Conservation (phyloP, 2,113 vertebrate genomes). For the Gadus chalcogrammus region DNA sequence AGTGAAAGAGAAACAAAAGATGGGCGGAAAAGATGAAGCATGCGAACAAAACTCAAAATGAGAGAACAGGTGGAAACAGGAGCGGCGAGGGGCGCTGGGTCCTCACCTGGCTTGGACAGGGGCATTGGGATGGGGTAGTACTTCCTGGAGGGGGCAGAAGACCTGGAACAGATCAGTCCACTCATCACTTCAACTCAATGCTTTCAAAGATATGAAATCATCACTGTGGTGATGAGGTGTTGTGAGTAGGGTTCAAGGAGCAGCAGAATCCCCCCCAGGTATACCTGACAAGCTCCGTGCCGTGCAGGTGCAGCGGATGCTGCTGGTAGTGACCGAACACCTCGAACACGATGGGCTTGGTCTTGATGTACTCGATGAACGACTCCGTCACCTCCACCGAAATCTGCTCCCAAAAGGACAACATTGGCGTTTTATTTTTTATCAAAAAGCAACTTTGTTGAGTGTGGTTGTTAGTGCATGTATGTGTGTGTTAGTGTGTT, state of each 20-base stretch:
- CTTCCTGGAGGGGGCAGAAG: conserved; percentile 84
- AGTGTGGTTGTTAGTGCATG: background rate
- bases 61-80: conserved; percentile 17
- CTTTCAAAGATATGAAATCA: too few species aligned
- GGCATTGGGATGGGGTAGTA: conserved; percentile 98
- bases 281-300: conserved; percentile 89
- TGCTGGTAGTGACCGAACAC: conserved; percentile 98
- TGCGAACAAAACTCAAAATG: conserved; percentile 49
- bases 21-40: conserved; percentile 59
- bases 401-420: conserved; percentile 69
- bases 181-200: too few species aligned
- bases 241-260: too few species aligned
- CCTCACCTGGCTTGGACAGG: conserved; percentile 93
- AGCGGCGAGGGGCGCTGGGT: background rate
- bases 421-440: too few species aligned
- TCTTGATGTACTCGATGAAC: conserved; percentile 95
- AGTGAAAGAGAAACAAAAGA: conserved; percentile 45
- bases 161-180: conserved; percentile 64
- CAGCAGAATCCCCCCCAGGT: background rate
- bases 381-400: conserved; percentile 96
- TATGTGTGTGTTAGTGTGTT: background rate
- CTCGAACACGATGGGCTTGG: conserved; percentile 95
- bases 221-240: too few species aligned
- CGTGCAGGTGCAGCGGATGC: conserved; percentile 86
- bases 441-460: background rate